These are phyloP conservation scores for Ommatoiulus sabulosus DNA, from an alignment of 2,888 invertebrate genomes.

Conservation along the genomic window DNA sequence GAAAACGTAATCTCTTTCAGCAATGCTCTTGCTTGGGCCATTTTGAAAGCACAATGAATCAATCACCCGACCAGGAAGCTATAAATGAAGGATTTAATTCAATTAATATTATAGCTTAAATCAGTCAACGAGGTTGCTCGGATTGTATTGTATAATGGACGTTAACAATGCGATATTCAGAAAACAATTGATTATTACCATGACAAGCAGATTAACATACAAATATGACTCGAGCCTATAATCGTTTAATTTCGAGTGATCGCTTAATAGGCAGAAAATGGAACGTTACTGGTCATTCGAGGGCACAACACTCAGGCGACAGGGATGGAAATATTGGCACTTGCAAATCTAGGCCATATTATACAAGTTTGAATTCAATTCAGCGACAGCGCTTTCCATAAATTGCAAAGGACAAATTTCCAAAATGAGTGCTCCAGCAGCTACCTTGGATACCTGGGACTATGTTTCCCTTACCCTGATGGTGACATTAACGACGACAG, in stretches of 20 bases:
- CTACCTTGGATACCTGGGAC: constrained; percentile 54
- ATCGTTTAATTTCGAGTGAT: background rate
- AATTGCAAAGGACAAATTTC: background rate
- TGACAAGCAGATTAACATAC: background rate
- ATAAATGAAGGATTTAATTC: constrained; percentile 18
- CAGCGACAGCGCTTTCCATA: background rate
- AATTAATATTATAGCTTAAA: constrained; percentile 4
- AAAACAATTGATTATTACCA: constrained; percentile 22
- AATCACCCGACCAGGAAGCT: background rate
- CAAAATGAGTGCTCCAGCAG: constrained; percentile 36
- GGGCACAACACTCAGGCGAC: background rate
- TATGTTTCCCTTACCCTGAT: constrained; percentile 47
- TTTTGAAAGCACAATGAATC: background rate
- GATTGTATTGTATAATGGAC: background rate
- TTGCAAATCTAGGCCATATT: constrained; percentile 6
- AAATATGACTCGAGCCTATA: background rate
- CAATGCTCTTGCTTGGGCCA: no score
- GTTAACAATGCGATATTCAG: background rate
- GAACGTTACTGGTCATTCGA: background rate
- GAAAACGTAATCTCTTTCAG: no score
- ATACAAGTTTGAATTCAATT: background rate
- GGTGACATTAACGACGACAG: constrained; percentile 31
- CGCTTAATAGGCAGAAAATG: background rate
- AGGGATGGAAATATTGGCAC: background rate
- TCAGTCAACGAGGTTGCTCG: background rate